Evolutionary conservation across 2,113 vertebrate species (phyloP), one percentile per base, ranked within the genome.

Genomic region (Notothenia coriiceps): DNA sequence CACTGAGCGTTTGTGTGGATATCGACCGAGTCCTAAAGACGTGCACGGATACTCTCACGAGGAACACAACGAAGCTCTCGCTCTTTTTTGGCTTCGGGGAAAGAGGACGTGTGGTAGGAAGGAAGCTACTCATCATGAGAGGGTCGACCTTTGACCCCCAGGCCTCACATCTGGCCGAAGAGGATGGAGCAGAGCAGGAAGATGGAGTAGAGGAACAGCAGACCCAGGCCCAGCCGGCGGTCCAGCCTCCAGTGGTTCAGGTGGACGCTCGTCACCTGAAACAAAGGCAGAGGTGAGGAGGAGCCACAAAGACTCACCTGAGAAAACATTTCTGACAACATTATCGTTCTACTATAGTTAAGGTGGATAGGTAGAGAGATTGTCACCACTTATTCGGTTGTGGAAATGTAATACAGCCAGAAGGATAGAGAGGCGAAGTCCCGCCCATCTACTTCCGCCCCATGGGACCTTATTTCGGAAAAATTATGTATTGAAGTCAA

Each of bases 161-260:
- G 33, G 61, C 69, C 86, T 94, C 92, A 95, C 91, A 95, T 94
- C 84, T 94, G 94, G 29, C 94, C 94, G 14, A 96, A 95, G 71
- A 96, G 76, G 86, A 96, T 94, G 86, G 95, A 94, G 90, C 92
- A 95, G 88, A 95, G 93, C 51, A 96, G 91, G 88, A 96, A 96
- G 85, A 96, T 86, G 64, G 92, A 86, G 74, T 96, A 96, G 65
- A 96, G 94, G 44, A 93, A 86, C 85, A 96, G 1, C 10, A 95
- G 90, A 7, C 94, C 90, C 61, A 96, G 67, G 54, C 95, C 95
- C 77, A 96, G 81, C 49, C 93, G 91, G 11, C 93, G 93, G 81
- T 96, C 94, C 86, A 96, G 91, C 92, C 82, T 95, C 95, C 95
- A 96, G 82, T 85, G 92, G 86, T 96, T 96, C 82, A 96, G 90